Conservation (phyloP, 2,113 vertebrate species). For the Excalfactoria chinensis region DNA sequence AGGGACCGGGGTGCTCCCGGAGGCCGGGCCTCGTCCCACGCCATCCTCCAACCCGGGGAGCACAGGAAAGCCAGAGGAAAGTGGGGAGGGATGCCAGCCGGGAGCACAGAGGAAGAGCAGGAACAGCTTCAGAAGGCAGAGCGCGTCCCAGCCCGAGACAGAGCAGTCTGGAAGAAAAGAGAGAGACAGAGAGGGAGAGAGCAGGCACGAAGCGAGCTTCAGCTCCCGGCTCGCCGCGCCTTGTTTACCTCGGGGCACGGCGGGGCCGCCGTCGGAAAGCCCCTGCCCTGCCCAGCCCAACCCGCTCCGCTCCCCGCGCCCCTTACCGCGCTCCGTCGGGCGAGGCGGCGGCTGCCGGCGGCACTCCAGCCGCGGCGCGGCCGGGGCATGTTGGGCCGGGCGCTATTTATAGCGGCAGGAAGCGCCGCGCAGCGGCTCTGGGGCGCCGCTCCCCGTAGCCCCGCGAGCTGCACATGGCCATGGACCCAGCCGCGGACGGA, state of each 20-base stretch:
- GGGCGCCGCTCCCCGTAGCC: conserved; percentile 36
- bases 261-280: background rate
- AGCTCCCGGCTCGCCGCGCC: background rate
- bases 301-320: background rate
- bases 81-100: background rate
- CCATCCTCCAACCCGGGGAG: background rate
- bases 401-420: conserved; percentile 56
- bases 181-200: conserved; percentile 6
- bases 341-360: background rate
- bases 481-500: background rate
- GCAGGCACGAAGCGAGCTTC: background rate
- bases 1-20: background rate
- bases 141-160: conserved; percentile 19
- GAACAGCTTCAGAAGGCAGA: conserved; percentile 2
- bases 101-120: background rate
- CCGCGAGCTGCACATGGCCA: conserved; percentile 13
- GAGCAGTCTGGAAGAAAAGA: conserved; percentile 51
- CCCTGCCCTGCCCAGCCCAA: background rate
- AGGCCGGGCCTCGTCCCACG: background rate
- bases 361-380: conserved; percentile 28
- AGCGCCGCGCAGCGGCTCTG: conserved; percentile 42
- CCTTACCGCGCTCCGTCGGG: background rate
- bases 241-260: background rate
- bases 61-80: background rate
- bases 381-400: conserved; percentile 48